Conservation (phyloP, 2,113 vertebrate genomes). For the Haplotaxodon microlepis region DNA sequence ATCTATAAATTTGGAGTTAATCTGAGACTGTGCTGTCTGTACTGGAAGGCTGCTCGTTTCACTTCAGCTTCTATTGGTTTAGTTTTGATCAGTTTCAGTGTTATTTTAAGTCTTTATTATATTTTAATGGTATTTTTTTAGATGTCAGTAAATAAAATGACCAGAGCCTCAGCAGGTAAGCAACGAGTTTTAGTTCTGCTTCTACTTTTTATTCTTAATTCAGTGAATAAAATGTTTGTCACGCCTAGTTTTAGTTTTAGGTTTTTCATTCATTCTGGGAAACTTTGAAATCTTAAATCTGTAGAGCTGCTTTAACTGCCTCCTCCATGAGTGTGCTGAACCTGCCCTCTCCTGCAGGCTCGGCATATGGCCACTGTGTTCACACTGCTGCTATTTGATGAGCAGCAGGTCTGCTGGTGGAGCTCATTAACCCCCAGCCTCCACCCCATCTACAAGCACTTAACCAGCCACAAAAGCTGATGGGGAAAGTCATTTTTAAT, state of each 20-base stretch:
- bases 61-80: neutral
- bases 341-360: neutral
- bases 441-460: neutral
- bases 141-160: neutral
- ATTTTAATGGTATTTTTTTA: fast-evolving
- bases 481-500: conserved; percentile 17
- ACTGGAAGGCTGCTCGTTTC: neutral
- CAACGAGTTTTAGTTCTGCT: neutral
- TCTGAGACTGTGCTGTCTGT: fast-evolving
- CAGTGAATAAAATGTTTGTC: neutral
- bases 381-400: neutral
- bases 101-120: neutral
- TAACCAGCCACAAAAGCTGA: conserved; percentile 12
- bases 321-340: neutral
- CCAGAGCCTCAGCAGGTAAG: neutral
- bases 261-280: neutral
- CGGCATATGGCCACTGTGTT: neutral
- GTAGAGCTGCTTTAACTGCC: neutral
- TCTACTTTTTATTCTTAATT: neutral
- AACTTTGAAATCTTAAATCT: neutral
- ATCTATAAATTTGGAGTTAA: neutral
- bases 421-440: neutral
- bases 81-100: neutral
- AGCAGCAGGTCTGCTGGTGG: neutral
- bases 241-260: fast-evolving